Evolutionary conservation across 2,113 vertebrate species (phyloP).

Genomic region (Crotalus tigris): DNA sequence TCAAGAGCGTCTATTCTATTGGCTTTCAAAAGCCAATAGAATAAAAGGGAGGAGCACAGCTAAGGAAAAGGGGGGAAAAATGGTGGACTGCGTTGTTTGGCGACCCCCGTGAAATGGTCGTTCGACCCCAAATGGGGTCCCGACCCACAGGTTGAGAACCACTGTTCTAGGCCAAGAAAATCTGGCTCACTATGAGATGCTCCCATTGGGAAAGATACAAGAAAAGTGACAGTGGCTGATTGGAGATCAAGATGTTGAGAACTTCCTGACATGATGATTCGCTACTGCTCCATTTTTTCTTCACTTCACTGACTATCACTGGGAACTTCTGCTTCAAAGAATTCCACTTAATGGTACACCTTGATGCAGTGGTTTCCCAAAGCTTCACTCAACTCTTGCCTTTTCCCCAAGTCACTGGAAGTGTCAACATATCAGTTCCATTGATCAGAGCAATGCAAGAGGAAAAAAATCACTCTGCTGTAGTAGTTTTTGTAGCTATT

Average conservation of each 20-base stretch:
- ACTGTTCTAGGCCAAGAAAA: neutral
- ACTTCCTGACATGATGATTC: neutral
- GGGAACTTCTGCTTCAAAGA: neutral
- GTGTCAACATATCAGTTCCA: neutral
- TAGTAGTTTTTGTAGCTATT: neutral
- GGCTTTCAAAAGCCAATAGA: no score
- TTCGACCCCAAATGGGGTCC: no score
- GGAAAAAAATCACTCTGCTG: neutral
- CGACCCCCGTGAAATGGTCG: no score
- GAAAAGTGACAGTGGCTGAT: neutral
- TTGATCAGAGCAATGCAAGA: neutral
- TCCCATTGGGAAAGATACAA: neutral
- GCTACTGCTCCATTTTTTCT: neutral
- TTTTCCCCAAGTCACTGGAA: neutral
- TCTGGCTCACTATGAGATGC: neutral
- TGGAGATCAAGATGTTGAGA: neutral
- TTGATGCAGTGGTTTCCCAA: neutral
- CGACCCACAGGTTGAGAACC: no score
- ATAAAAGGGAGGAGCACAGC: no score
- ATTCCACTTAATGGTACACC: neutral
- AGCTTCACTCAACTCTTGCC: neutral
- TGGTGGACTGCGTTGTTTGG: no score
- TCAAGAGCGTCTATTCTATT: no score
- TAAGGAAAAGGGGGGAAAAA: no score
- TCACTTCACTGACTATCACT: neutral